Conservation (phyloP, 2,113 vertebrate genomes). For the Odocoileus hemionus region DNA sequence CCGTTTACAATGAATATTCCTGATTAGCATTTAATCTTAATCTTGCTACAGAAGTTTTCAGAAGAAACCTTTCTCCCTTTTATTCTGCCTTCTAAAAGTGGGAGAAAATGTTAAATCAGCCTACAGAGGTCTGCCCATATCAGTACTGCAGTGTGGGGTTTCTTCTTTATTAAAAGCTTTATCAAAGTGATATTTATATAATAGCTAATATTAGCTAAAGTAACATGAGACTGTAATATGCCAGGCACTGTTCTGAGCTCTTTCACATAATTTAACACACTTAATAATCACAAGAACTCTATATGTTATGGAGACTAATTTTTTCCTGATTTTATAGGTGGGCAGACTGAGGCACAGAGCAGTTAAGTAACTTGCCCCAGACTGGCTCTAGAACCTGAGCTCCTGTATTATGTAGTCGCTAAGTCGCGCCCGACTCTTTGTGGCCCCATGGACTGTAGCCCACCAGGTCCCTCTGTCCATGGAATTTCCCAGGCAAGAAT, state of each 20-base stretch:
- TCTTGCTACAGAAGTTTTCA: not conserved
- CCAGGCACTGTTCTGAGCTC: not conserved
- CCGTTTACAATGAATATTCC: not conserved
- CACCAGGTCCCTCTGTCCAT: not conserved
- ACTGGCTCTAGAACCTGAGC: not conserved
- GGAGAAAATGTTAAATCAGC: not conserved
- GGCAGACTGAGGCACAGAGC: not conserved
- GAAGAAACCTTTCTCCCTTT: not conserved
- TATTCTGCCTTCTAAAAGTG: not conserved
- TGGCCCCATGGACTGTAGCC: not conserved
- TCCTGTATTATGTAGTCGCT: accelerated
- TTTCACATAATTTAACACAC: not conserved
- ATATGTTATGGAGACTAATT: not conserved
- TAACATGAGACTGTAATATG: not conserved
- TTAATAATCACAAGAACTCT: not conserved
- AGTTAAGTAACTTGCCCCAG: not conserved
- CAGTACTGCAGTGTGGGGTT: not conserved
- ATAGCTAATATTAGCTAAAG: not conserved
- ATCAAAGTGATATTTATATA: not conserved
- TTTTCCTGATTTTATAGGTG: not conserved
- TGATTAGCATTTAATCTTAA: not conserved
- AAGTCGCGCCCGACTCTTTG: not conserved
- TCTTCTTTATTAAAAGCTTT: not conserved
- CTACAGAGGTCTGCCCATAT: not conserved
- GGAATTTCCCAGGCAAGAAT: not conserved